These are phyloP conservation scores for Chirona hameri DNA, from an alignment of 2,888 invertebrate species.

Conservation along the genomic window DNA sequence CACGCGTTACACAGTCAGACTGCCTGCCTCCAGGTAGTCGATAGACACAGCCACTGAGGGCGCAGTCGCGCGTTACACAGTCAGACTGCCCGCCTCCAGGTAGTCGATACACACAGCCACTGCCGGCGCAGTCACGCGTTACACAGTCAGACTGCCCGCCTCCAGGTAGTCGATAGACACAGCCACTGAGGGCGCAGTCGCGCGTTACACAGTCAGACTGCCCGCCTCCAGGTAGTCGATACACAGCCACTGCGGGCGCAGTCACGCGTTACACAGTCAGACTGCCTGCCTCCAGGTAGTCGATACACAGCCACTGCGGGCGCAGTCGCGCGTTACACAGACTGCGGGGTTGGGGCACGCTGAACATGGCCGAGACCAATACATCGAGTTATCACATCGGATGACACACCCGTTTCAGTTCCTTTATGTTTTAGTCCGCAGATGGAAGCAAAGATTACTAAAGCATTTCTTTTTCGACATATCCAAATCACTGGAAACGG, in stretches of 20 bases:
- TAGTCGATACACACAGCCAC: not conserved
- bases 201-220: not conserved
- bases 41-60: not conserved
- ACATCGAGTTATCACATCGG: too few species aligned
- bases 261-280: not conserved
- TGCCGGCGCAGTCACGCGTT: not conserved
- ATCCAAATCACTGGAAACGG: too few species aligned
- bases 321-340: not conserved
- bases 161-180: not conserved
- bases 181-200: not conserved
- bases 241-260: not conserved
- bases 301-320: not conserved
- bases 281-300: not conserved
- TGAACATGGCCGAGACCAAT: too few species aligned
- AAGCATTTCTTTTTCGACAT: too few species aligned
- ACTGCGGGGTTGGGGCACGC: too few species aligned
- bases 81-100: not conserved
- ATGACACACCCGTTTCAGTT: too few species aligned
- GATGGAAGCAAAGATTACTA: too few species aligned
- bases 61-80: not conserved
- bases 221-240: not conserved
- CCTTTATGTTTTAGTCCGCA: too few species aligned
- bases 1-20: not conserved
- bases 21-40: not conserved
- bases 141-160: not conserved